A percentile compares a stretch with the other conserved stretches of the same genome.
Evolutionary conservation across 2,113 vertebrate genomes (phyloP).

Genomic region (Zapus hudsonius): DNA sequence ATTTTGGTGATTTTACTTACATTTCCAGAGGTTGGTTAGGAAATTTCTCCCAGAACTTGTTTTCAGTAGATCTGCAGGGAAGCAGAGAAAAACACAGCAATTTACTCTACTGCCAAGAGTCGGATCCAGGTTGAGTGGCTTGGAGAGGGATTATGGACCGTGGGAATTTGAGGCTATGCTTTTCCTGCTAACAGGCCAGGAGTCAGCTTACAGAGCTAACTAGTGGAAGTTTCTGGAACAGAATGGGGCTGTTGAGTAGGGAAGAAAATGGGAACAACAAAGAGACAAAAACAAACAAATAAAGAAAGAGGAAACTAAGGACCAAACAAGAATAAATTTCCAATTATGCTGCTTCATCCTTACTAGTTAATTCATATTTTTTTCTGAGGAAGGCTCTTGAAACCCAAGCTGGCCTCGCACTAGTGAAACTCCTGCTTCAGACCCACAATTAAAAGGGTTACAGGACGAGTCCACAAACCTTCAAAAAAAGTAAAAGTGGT

Average conservation of each 20-base stretch:
- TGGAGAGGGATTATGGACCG: background rate
- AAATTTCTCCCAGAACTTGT: background rate
- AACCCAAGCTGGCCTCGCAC: background rate
- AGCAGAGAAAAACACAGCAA: background rate
- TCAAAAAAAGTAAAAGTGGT: background rate
- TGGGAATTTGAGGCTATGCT: background rate
- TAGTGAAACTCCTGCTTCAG: background rate
- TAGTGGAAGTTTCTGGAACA: background rate
- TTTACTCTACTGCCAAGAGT: background rate
- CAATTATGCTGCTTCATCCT: background rate
- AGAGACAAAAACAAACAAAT: background rate
- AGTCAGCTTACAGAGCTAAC: background rate
- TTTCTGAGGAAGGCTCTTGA: background rate
- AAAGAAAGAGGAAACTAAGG: background rate
- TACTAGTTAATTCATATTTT: background rate
- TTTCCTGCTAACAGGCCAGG: background rate
- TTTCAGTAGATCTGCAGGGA: background rate
- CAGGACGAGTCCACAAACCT: background rate
- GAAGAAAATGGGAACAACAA: background rate
- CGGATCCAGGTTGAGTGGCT: background rate
- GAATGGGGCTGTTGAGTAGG: background rate
- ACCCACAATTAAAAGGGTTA: background rate
- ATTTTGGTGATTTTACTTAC: background rate
- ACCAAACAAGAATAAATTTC: background rate
- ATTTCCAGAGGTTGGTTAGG: background rate